Evolutionary conservation across 2,113 vertebrate species (phyloP).

Genomic region (Sarotherodon lohbergeri): DNA sequence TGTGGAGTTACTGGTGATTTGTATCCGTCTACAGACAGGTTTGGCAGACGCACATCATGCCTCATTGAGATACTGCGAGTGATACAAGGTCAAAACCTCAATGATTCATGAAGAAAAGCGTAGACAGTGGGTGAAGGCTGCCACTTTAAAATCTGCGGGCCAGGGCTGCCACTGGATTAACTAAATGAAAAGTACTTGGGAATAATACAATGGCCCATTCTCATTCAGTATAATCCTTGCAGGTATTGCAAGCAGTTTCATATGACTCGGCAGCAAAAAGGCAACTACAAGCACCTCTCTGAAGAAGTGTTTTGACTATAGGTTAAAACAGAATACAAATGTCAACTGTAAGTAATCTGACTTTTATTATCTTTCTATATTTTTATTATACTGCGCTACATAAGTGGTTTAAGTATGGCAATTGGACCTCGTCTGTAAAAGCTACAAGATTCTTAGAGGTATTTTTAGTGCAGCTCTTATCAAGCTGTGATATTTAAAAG

Average conservation of each 20-base stretch:
- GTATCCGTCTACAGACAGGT: neutral
- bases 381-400: neutral
- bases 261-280: slow-evolving; percentile 71
- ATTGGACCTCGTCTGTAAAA: neutral
- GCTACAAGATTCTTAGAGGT: neutral
- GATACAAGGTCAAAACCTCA: neutral
- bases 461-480: neutral
- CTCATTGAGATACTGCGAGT: neutral
- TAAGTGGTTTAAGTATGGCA: neutral
- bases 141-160: slow-evolving; percentile 8
- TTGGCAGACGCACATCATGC: neutral
- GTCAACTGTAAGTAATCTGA: slow-evolving; percentile 69
- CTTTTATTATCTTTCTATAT: neutral
- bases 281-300: slow-evolving; percentile 27
- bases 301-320: slow-evolving; percentile 23
- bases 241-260: slow-evolving; percentile 76
- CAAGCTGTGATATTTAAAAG: neutral
- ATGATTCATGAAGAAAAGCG: neutral
- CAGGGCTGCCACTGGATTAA: slow-evolving; percentile 65
- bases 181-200: slow-evolving; percentile 49
- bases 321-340: slow-evolving; percentile 57
- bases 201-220: slow-evolving; percentile 70
- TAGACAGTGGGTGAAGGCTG: slow-evolving; percentile 8
- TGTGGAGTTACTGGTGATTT: neutral
- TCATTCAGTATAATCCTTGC: slow-evolving; percentile 68